phyloP scores from a whole-genome alignment of 2,797 vertebrate genomes.

The Enteromius viviparus region DNA sequence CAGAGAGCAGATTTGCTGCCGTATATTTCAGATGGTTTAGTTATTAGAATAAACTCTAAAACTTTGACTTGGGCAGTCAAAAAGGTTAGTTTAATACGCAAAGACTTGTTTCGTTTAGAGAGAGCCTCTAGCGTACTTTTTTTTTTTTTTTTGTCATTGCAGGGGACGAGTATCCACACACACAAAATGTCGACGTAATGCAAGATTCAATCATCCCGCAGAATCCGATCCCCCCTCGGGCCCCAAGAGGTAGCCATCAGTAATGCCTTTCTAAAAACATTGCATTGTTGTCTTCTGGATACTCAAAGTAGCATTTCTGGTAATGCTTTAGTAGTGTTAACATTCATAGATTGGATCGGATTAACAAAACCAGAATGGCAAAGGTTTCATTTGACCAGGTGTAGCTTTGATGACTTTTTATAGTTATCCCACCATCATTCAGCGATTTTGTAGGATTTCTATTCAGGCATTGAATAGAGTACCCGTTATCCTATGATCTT shows the following conservation, averaged over 20 bases:
- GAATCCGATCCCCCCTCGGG: background rate
- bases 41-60: constrained; percentile 11
- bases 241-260: constrained; percentile 14
- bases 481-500: background rate
- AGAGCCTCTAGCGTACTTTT: constrained; percentile 70
- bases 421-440: background rate
- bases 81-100: constrained; percentile 44
- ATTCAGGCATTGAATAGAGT: constrained; percentile 10
- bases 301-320: background rate
- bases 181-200: constrained; percentile 65
- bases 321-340: background rate
- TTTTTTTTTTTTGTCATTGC: constrained; percentile 63
- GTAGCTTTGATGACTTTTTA: background rate
- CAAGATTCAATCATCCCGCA: background rate
- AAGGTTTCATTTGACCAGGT: background rate
- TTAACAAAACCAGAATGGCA: background rate
- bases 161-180: constrained; percentile 70
- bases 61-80: constrained; percentile 18
- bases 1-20: background rate
- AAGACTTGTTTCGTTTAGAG: constrained; percentile 2
- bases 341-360: background rate
- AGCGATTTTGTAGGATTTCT: background rate
- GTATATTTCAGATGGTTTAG: background rate
- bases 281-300: background rate
- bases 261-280: constrained; percentile 15